Base-by-base conservation (phyloP, 2,797 vertebrate genomes). In the Clarias laeviceps region DNA sequence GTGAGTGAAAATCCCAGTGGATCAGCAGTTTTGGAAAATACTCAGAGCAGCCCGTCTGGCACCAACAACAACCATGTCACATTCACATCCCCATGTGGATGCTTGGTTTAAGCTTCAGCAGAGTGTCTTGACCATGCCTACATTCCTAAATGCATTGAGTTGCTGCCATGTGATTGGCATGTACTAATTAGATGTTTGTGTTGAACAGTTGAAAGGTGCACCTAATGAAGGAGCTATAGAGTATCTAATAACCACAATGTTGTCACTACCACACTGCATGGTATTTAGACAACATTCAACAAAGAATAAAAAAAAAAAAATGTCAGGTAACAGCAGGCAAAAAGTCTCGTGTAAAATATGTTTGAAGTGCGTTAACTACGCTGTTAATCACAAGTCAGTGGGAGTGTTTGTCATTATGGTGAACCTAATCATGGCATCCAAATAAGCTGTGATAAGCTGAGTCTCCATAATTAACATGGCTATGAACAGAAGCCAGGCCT, bases 331-430 rank as follows among this genome's bases (percentile, higher is more conserved):
- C 32, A 79, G 57, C 14, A 64, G 37, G 14, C 20, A 20, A 45
- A 80, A 80, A 80, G 37, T 29, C 59, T 27, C 20, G 59, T 50
- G 37, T 65, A 27, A 50, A 80, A 65, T 80, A 45, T 78, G 56
- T 65, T 80, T 50, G n/a, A 80, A 80, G 91, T 92, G 91, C 92
- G 89, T 92, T 92, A 93, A 92, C 93, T 91, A 93, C 90, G 91
- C 91, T 91, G 91, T 91, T 94, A 93, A 93, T 91, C 93, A 94
- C 94, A 94, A 94, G 93, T 94, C 93, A 93, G 89, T 54, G 86
- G 90, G 85, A 90, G 56, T 64, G 62, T 54, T 22, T n/a, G 68
- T 40, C 59, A 64, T 40, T 50, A 66, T 5, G 69, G 69, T 20
- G 78, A 32, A 80, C 20, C 61, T 85, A 88, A 92, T 91, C 92